A percentile compares a stretch with the other conserved stretches of the same genome.
phyloP scores from a whole-genome alignment of 2,113 vertebrate species.

The Notarius quadriscutis region DNA sequence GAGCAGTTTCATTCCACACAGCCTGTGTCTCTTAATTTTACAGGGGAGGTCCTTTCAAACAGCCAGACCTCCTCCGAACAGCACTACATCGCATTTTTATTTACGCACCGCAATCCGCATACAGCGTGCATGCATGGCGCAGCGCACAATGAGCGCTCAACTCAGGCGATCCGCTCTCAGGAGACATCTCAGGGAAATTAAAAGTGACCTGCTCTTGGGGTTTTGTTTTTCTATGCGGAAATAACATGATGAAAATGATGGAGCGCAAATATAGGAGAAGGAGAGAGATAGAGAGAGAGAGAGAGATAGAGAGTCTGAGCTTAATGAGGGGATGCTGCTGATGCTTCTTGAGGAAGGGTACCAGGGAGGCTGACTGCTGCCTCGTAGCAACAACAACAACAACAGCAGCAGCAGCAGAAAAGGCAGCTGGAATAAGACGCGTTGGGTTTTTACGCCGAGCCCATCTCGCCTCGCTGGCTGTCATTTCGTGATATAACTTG shows the following conservation, averaged over 20 bases:
- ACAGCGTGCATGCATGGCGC: constrained; percentile 54
- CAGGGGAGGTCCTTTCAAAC: constrained; percentile 55
- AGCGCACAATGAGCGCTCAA: constrained; percentile 58
- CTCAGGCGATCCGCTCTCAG: background rate
- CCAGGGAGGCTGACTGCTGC: constrained; percentile 60
- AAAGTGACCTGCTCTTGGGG: constrained; percentile 3
- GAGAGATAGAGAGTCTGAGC: background rate
- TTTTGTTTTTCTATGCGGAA: background rate
- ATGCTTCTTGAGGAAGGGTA: constrained; percentile 51
- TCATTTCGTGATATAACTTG: constrained; percentile 62
- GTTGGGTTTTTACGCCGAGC: constrained; percentile 45
- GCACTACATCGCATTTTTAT: constrained; percentile 65
- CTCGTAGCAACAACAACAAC: constrained; percentile 64
- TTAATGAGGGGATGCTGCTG: constrained; percentile 38
- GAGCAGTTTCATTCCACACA: background rate
- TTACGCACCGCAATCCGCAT: constrained; percentile 64
- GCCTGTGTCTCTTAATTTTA: constrained; percentile 42
- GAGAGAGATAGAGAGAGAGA: background rate
- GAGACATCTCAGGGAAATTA: background rate
- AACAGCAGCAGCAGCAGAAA: constrained; percentile 47
- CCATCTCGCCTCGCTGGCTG: constrained; percentile 52
- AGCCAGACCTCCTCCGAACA: constrained; percentile 54
- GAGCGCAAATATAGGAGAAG: too few species aligned
- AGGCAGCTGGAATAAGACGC: constrained; percentile 63
- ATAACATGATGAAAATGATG: background rate